phyloP scores from a whole-genome alignment of 35 echinoderm and acorn worm species.

The Stichopus chloronotus region DNA sequence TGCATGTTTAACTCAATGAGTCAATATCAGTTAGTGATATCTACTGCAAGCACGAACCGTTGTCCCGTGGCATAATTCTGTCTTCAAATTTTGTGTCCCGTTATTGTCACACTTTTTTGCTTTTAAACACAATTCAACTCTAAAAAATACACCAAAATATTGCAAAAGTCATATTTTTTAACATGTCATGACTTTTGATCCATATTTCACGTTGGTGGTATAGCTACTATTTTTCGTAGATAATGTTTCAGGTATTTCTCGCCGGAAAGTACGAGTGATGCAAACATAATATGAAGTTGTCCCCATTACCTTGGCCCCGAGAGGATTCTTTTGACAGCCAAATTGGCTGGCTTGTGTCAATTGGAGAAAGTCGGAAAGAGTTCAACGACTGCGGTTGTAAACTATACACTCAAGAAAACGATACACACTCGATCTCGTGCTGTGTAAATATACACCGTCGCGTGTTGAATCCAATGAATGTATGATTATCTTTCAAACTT shows the following conservation, averaged over 20 bases:
- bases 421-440: slow-evolving; percentile 15
- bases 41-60: not conserved
- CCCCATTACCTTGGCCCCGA: slow-evolving; percentile 5
- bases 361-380: slow-evolving; percentile 8
- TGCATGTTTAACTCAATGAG: too few relatives aligned
- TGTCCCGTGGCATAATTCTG: not conserved
- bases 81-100: not conserved
- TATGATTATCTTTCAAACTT: slow-evolving; percentile 18
- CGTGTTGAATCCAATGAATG: not conserved
- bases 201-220: not conserved
- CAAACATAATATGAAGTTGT: slow-evolving; percentile 21
- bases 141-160: not conserved
- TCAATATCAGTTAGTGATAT: not conserved
- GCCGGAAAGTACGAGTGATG: slow-evolving; percentile 23
- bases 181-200: slow-evolving; percentile 41
- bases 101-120: not conserved
- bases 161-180: not conserved
- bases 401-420: too few relatives aligned
- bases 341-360: slow-evolving; percentile 44
- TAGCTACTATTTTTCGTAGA: slow-evolving; percentile 10
- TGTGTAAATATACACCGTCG: slow-evolving; percentile 19
- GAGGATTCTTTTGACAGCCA: slow-evolving; percentile 17
- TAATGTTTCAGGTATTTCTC: slow-evolving; percentile 20
- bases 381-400: not conserved
- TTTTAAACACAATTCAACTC: not conserved